Conservation (phyloP, 2,888 invertebrate genomes). For the Ochropacha duplaris region DNA sequence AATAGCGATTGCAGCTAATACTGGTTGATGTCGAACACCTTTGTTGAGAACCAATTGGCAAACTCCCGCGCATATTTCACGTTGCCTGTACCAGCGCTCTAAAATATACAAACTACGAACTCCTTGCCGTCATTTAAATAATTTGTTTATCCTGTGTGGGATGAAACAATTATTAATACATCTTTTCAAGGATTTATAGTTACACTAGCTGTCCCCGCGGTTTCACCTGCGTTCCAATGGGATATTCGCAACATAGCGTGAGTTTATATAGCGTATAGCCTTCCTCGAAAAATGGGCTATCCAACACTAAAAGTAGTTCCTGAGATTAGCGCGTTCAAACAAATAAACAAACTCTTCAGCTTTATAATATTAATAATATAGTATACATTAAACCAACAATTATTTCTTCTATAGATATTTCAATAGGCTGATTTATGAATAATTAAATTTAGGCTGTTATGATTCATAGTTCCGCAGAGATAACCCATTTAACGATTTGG, state of each 20-base stretch:
- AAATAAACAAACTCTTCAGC: too few relatives aligned
- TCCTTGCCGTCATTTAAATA: slow-evolving; percentile 50
- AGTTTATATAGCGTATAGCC: too few relatives aligned
- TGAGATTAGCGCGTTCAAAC: too few relatives aligned
- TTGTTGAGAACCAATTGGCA: slow-evolving; percentile 58
- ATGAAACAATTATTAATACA: background rate
- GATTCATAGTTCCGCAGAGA: background rate
- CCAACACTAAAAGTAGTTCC: too few relatives aligned
- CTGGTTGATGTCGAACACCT: slow-evolving; percentile 40
- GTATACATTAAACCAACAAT: too few relatives aligned
- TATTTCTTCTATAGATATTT: background rate
- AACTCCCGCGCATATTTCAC: slow-evolving; percentile 30
- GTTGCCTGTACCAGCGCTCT: slow-evolving; percentile 5
- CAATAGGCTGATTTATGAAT: background rate
- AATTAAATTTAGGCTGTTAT: background rate
- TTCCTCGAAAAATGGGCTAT: too few relatives aligned
- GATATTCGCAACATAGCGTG: too few relatives aligned
- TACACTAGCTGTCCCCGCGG: too few relatives aligned
- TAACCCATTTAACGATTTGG: background rate
- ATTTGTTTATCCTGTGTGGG: slow-evolving; percentile 34
- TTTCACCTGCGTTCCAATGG: too few relatives aligned
- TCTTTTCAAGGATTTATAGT: slow-evolving; percentile 17
- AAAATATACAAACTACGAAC: slow-evolving; percentile 52
- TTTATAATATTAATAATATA: too few relatives aligned
- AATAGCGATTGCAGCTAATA: slow-evolving; percentile 13